Conservation (phyloP, 2,113 vertebrate genomes). For the Sakesphorus luctuosus region DNA sequence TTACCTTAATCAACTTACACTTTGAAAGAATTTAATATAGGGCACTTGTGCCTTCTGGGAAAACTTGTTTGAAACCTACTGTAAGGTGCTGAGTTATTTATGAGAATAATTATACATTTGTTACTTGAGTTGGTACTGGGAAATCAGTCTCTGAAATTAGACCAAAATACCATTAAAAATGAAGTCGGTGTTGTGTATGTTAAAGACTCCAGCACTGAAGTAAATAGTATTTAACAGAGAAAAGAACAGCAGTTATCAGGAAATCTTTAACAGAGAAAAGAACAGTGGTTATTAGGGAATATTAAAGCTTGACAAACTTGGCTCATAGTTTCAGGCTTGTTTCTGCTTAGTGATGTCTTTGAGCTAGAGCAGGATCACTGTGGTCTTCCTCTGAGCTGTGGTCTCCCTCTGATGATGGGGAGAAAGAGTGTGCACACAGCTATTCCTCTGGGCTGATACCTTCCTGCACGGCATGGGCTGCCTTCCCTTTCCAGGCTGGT, state of each 20-base stretch:
- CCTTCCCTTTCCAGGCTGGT: neutral
- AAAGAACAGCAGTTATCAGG: slow-evolving; percentile 18
- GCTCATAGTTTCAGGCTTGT: neutral
- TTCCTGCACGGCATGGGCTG: neutral
- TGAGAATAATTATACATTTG: slow-evolving; percentile 86
- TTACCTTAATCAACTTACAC: slow-evolving; percentile 93
- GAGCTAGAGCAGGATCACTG: neutral
- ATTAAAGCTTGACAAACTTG: slow-evolving; percentile 56
- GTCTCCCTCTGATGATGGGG: neutral
- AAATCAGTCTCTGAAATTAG: slow-evolving; percentile 79
- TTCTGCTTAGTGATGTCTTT: slow-evolving; percentile 8
- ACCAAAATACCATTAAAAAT: slow-evolving; percentile 70
- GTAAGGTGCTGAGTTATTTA: slow-evolving; percentile 87
- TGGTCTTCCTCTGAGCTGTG: neutral
- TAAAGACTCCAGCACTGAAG: slow-evolving; percentile 59
- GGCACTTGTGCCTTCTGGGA: slow-evolving; percentile 81
- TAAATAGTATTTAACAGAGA: slow-evolving; percentile 61
- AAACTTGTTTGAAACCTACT: slow-evolving; percentile 82
- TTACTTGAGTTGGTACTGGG: slow-evolving; percentile 80
- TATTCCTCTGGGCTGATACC: neutral
- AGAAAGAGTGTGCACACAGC: neutral
- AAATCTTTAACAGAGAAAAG: slow-evolving; percentile 35
- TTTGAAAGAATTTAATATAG: slow-evolving; percentile 90
- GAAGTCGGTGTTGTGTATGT: slow-evolving; percentile 58
- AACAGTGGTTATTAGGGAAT: slow-evolving; percentile 52